Evolutionary conservation across 1,140 invertebrate species (phyloP).

Genomic region (Plectrocnemia conspersa): DNA sequence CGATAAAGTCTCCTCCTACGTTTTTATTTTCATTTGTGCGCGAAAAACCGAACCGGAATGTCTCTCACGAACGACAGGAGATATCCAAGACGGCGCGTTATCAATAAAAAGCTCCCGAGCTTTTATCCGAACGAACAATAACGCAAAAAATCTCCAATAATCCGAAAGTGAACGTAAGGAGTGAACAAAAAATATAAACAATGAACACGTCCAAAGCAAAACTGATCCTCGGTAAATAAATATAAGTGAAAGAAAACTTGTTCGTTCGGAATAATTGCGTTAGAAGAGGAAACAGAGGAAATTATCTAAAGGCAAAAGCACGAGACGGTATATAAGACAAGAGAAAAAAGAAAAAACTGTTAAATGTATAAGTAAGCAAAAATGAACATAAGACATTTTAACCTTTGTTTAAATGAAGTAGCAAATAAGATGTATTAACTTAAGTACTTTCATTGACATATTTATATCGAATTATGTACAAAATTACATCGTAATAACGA

Average conservation of each 20-base stretch:
- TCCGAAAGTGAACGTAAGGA: too few species aligned
- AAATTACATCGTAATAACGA: too few species aligned
- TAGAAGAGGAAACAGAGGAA: constrained; percentile 26
- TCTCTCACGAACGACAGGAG: neutral
- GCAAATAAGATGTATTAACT: too few species aligned
- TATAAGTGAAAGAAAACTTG: constrained; percentile 23
- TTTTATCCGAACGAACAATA: neutral
- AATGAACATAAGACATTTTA: too few species aligned
- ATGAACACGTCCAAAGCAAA: neutral
- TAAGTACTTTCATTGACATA: too few species aligned
- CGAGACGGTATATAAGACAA: constrained; percentile 8
- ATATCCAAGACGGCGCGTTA: constrained; percentile 14
- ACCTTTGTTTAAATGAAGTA: too few species aligned
- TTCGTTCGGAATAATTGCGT: constrained; percentile 33
- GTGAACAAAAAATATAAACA: neutral
- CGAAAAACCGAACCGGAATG: neutral
- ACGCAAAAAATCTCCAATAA: neutral
- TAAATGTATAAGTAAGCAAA: too few species aligned
- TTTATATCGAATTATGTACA: too few species aligned
- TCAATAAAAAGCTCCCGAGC: constrained; percentile 9
- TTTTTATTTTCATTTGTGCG: constrained; percentile 19
- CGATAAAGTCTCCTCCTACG: constrained; percentile 25
- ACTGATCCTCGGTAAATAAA: neutral
- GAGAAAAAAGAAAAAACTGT: too few species aligned
- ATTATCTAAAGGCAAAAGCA: constrained; percentile 24